Conservation (phyloP, 2,113 vertebrate species). For the Zosterops borbonicus region DNA sequence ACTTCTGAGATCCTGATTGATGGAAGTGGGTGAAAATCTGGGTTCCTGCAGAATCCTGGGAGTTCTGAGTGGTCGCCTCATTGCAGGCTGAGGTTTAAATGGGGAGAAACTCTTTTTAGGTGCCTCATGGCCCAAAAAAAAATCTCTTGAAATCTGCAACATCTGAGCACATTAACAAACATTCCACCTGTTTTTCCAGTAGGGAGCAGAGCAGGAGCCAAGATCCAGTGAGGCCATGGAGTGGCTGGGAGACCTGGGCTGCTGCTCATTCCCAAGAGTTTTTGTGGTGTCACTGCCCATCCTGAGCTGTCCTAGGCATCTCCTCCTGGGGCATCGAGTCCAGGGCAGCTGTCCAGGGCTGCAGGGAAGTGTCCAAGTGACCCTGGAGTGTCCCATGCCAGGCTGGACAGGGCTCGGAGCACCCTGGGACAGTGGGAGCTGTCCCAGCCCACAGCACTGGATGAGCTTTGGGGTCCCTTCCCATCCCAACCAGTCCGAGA, state of each 20-base stretch:
- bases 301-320: not conserved
- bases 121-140: not conserved
- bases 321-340: not conserved
- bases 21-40: not conserved
- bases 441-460: not conserved
- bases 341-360: not conserved
- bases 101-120: too few relatives aligned
- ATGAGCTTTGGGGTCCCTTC: fast-evolving
- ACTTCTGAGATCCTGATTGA: not conserved
- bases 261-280: fast-evolving
- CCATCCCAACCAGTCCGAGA: not conserved
- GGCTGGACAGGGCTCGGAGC: not conserved
- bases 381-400: not conserved
- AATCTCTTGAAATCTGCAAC: not conserved
- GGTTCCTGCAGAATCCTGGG: not conserved
- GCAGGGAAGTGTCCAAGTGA: not conserved
- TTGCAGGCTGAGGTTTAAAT: not conserved
- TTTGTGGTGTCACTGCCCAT: not conserved
- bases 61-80: fast-evolving
- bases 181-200: too few relatives aligned
- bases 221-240: fast-evolving
- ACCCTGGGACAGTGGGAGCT: not conserved
- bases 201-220: not conserved
- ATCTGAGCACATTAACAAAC: fast-evolving
- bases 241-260: not conserved